Evolutionary conservation across 2,113 vertebrate species (phyloP), one percentile per base, ranked within the genome.

Genomic region (Campylomormyrus numenius): DNA sequence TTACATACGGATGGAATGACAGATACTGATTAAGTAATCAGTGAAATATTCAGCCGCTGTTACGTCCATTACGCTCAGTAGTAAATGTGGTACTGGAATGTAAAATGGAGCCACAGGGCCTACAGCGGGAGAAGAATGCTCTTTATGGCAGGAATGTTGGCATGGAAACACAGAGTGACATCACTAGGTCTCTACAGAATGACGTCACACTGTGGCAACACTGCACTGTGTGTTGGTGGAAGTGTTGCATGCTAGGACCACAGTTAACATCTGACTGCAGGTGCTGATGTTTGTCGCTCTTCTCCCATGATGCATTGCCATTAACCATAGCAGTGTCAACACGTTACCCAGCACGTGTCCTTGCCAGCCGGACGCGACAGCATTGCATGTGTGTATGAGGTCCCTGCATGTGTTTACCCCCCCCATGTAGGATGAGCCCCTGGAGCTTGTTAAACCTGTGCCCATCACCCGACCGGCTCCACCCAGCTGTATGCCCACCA

Each of bases 391-490:
- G 94, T 95, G 94, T 95, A 92, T 95, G 53, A 66, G 86, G 50
- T 15, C 93, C 89, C 53, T 93, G 94, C 96, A 95, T 97, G 95
- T 95, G 94, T 93, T 95, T 95, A 92, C 96, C 93, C 96, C 89
- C 94, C 80, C 94, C 85, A 56, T 95, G 53, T 96, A 99, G 98
- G 97, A 94, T 91, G 93, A 97, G 93, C 95, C 95, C 92, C 93
- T 95, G 93, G 97, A 98, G 95, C 96, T 98, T 96, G 95, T 98
- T 96, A 98, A 98, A 92, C 97, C 98, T 91, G 96, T 98, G 92
- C 97, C 97, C 93, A 95, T 98, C 95, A 91, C 93, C 92, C 96
- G 95, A 94, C 96, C 94, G 11, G 94, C 93, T 90, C 90, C 94
- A 27, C 93, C 96, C 90, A 94, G 92, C 58, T 93, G 93, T 50